Percentiles rank a stretch among this genome's conserved stretches.
These are phyloP conservation scores for Ormia ochracea DNA, from an alignment of 2,888 invertebrate species.

Conservation along the genomic window DNA sequence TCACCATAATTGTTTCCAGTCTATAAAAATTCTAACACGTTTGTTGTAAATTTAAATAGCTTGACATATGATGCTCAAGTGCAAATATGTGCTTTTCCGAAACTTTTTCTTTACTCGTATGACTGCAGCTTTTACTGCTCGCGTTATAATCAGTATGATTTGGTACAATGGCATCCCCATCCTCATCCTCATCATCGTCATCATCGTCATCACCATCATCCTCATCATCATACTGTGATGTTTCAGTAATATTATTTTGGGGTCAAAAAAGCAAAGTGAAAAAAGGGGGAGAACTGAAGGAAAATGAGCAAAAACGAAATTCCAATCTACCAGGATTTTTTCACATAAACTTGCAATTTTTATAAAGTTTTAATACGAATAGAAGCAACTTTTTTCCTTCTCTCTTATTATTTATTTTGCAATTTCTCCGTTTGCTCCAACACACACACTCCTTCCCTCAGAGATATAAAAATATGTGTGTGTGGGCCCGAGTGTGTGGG, in stretches of 20 bases:
- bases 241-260: slow-evolving; percentile 30
- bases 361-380: slow-evolving; percentile 44
- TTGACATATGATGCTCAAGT: slow-evolving; percentile 15
- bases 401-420: slow-evolving; percentile 43
- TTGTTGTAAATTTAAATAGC: slow-evolving; percentile 15
- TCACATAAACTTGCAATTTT: slow-evolving; percentile 55
- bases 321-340: slow-evolving; percentile 50
- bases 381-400: not conserved
- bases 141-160: slow-evolving; percentile 19
- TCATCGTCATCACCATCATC: not conserved
- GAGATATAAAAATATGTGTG: not conserved
- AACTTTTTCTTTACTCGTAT: not conserved
- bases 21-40: slow-evolving; percentile 17
- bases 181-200: not conserved
- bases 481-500: not conserved
- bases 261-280: slow-evolving; percentile 38
- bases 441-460: not conserved
- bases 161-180: slow-evolving; percentile 14
- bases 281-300: no score
- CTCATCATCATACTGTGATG: slow-evolving; percentile 1
- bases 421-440: slow-evolving; percentile 1
- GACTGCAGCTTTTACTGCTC: not conserved
- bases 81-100: not conserved
- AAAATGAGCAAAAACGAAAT: not conserved
- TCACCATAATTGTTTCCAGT: not conserved